These are phyloP conservation scores for Sphinx pinastri DNA, from an alignment of 2,888 invertebrate species.

Conservation along the genomic window DNA sequence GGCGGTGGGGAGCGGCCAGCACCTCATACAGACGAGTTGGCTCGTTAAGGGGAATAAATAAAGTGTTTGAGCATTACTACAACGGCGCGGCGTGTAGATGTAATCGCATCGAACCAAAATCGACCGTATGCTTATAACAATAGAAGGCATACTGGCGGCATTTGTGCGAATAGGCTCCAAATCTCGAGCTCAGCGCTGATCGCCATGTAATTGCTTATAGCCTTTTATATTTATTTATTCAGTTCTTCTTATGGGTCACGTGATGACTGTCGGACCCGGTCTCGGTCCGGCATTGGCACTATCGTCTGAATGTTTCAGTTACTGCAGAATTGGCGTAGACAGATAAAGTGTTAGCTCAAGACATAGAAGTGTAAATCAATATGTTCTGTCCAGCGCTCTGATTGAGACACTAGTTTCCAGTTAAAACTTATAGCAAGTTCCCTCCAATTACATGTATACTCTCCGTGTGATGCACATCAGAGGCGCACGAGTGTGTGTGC, in stretches of 20 bases:
- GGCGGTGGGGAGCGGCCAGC: constrained; percentile 30
- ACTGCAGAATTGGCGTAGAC: not conserved
- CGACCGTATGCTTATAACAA: not conserved
- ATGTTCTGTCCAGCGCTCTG: not conserved
- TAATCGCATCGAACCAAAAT: constrained; percentile 1
- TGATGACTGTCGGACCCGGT: too few species aligned
- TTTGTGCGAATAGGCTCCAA: constrained; percentile 15
- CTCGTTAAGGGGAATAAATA: constrained; percentile 52
- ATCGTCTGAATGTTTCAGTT: not conserved
- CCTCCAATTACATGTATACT: not conserved
- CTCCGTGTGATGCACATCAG: not conserved
- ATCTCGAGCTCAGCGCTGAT: constrained; percentile 39
- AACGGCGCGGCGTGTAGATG: not conserved
- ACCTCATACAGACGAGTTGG: constrained; percentile 41
- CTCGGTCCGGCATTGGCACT: too few species aligned
- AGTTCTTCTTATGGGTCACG: constrained; percentile 24
- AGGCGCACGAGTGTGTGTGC: not conserved
- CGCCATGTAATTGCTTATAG: constrained; percentile 50
- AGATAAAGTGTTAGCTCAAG: not conserved
- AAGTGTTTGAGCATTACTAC: constrained; percentile 40
- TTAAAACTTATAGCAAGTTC: not conserved
- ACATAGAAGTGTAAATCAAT: not conserved
- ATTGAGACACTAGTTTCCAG: constrained; percentile 2
- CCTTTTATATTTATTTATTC: constrained; percentile 47
- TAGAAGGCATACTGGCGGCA: not conserved